phyloP scores from a whole-genome alignment of 1,140 invertebrate genomes.

The Linepithema humile region DNA sequence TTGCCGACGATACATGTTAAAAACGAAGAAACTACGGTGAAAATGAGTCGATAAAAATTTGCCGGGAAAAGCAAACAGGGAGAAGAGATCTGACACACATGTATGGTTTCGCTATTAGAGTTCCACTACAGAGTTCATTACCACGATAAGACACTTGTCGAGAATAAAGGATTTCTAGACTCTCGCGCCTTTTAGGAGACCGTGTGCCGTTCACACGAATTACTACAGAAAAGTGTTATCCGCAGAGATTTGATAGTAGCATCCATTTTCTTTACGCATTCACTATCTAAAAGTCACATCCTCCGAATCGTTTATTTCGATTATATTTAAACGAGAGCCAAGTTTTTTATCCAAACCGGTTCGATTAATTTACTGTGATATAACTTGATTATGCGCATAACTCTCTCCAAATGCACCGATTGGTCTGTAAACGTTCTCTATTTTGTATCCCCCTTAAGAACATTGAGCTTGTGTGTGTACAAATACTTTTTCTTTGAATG shows the following conservation, averaged over 20 bases:
- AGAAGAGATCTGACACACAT: slow-evolving; percentile 74
- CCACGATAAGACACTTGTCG: neutral
- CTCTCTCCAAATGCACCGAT: neutral
- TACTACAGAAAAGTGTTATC: neutral
- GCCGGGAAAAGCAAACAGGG: slow-evolving; percentile 58
- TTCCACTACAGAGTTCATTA: slow-evolving; percentile 6
- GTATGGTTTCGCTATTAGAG: neutral
- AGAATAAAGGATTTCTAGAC: neutral
- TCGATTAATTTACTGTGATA: slow-evolving; percentile 28
- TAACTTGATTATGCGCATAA: neutral
- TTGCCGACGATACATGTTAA: slow-evolving; percentile 85
- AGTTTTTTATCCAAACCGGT: neutral
- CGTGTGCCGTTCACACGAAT: neutral
- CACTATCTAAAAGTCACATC: too few relatives aligned
- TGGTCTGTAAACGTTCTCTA: slow-evolving; percentile 3
- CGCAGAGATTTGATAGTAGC: slow-evolving; percentile 8
- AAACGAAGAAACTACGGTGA: slow-evolving; percentile 74
- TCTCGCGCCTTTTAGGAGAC: neutral
- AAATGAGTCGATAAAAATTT: slow-evolving; percentile 46
- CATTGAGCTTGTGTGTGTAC: slow-evolving; percentile 8
- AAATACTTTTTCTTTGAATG: slow-evolving; percentile 52
- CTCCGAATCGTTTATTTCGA: neutral
- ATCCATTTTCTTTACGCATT: neutral
- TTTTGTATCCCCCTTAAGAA: slow-evolving; percentile 46
- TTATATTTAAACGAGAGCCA: neutral